A percentile compares a stretch with the other conserved stretches of the same genome.
Evolutionary conservation across 2,113 vertebrate genomes (phyloP).

Genomic region (Gulo gulo): DNA sequence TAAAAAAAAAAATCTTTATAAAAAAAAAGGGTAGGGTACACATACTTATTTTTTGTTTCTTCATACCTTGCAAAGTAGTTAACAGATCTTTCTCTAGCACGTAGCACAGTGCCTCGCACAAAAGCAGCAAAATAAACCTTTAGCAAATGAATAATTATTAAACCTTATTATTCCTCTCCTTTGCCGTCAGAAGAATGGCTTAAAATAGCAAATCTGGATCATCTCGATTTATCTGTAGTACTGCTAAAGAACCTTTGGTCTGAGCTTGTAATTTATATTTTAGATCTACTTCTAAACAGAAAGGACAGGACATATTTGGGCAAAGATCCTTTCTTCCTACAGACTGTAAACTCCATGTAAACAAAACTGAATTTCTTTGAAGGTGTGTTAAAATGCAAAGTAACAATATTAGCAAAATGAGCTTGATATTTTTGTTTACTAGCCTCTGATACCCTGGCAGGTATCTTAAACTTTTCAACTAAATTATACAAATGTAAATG

Average conservation of each 20-base stretch:
- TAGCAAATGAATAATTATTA: neutral
- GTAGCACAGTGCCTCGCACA: neutral
- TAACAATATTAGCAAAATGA: neutral
- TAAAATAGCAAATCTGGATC: conserved; percentile 25
- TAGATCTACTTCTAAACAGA: conserved; percentile 22
- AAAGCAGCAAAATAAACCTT: conserved; percentile 9
- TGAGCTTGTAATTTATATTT: conserved; percentile 5
- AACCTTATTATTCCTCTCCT: neutral
- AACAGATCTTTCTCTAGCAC: neutral
- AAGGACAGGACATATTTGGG: neutral
- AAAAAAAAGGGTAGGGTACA: neutral
- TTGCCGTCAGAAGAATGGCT: neutral
- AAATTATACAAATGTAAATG: neutral
- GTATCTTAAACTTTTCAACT: neutral
- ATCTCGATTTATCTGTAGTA: neutral
- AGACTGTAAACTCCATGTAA: neutral
- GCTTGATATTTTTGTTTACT: neutral
- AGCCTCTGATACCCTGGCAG: neutral
- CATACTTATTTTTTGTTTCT: neutral
- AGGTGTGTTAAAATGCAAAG: neutral
- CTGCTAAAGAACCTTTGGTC: neutral
- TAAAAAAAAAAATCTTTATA: too few relatives aligned
- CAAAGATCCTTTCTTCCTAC: neutral
- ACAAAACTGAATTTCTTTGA: neutral
- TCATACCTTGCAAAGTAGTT: neutral